These are phyloP conservation scores for Harpalus rubripes DNA, from an alignment of 2,888 invertebrate species.

Conservation along the genomic window DNA sequence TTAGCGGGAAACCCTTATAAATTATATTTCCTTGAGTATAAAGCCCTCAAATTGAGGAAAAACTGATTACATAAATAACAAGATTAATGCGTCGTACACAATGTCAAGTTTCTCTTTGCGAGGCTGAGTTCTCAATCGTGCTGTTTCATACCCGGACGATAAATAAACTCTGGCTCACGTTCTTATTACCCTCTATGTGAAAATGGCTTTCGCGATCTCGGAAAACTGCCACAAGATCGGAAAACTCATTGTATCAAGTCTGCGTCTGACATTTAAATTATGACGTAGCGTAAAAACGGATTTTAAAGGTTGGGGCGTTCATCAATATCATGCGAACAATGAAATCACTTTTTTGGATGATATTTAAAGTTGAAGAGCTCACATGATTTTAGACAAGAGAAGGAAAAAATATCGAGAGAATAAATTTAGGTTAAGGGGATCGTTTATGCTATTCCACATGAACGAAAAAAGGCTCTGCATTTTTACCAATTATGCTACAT, in stretches of 20 bases:
- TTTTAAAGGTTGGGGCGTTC: constrained; percentile 31
- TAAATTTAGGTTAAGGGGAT: not conserved
- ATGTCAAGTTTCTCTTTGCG: not conserved
- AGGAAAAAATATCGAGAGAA: not conserved
- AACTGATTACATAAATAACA: constrained; percentile 34
- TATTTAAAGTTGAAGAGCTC: not conserved
- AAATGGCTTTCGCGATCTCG: not conserved
- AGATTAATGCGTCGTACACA: constrained; percentile 22
- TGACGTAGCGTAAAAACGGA: constrained; percentile 6
- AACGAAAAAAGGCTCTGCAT: too few relatives aligned
- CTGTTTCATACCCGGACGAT: constrained; percentile 19
- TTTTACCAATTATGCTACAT: too few relatives aligned
- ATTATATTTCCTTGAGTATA: not conserved
- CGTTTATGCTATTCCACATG: too few relatives aligned
- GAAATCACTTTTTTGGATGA: constrained; percentile 2
- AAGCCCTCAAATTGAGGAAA: constrained; percentile 7
- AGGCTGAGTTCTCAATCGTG: constrained; percentile 17
- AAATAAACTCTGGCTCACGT: not conserved
- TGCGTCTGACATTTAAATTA: constrained; percentile 38
- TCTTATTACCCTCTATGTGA: constrained; percentile 27
- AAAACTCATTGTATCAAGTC: constrained; percentile 30
- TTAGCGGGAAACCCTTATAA: constrained; percentile 5
- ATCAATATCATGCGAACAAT: not conserved
- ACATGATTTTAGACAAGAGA: not conserved
- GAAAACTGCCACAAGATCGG: not conserved